phyloP scores from a whole-genome alignment of 1,140 invertebrate species.

The Psilanteris sp. region DNA sequence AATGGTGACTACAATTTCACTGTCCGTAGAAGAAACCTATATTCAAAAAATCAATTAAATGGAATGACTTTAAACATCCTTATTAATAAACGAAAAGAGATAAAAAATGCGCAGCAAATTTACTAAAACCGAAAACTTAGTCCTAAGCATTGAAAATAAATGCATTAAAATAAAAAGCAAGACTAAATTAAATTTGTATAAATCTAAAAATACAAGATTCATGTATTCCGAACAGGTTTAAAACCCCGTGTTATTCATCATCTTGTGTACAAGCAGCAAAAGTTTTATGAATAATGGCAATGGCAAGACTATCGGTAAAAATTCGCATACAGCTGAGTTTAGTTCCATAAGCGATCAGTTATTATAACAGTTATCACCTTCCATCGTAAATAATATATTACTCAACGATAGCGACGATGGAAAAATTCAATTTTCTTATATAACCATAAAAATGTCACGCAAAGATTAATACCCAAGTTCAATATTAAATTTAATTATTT shows the following conservation, averaged over 20 bases:
- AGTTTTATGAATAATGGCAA: constrained; percentile 38
- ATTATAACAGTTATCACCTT: constrained; percentile 39
- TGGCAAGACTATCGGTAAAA: neutral
- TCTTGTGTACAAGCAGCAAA: neutral
- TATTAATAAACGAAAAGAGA: no score
- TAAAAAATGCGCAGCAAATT: no score
- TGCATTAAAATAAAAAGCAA: no score
- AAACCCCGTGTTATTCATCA: constrained; percentile 30
- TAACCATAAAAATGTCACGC: constrained; percentile 25
- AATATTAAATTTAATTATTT: constrained; percentile 18
- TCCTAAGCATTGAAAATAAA: no score
- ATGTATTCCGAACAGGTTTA: constrained; percentile 5
- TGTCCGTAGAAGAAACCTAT: constrained; percentile 22
- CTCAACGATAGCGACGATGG: constrained; percentile 1
- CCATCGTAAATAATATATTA: constrained; percentile 30
- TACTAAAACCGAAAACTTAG: no score
- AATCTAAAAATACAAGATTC: no score
- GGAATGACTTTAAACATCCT: no score
- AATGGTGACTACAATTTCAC: constrained; percentile 13
- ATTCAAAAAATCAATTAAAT: constrained; percentile 21
- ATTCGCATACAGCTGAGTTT: neutral
- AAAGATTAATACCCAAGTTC: constrained; percentile 7
- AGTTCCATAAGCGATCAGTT: constrained; percentile 29
- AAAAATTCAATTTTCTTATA: constrained; percentile 33
- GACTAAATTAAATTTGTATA: constrained; percentile 23